Evolutionary conservation across 2,888 invertebrate genomes (phyloP), one percentile per base, ranked within the genome.

Genomic region (Koerneria pararmatus): DNA sequence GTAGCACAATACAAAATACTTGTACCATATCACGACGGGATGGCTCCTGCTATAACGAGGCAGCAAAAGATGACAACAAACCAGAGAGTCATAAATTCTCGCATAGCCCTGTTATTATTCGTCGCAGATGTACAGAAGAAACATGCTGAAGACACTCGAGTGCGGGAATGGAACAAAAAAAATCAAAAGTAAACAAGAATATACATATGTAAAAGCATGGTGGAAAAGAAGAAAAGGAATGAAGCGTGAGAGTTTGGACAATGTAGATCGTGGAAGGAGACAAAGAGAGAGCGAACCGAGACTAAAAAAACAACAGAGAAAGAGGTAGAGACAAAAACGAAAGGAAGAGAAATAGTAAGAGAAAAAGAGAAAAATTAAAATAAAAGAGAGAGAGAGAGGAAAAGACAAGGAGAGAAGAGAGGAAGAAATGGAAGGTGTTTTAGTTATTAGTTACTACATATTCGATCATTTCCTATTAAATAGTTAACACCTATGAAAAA

Each of bases 311-410:
- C 60, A 63, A 37, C 46, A 61, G 54, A 46, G 53, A 48, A 53
- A 62, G 65, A 67, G 64, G 68, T 64, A 66, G 70, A 68, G 64
- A 65, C 63, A 67, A 65, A 69, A 67, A 63, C 58, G 61, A 62
- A 60, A 63, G 65, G 32, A 62, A 65, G 32, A 24, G 65, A 61
- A 51, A 56, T 24, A 65, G 67, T 64, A 65, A 67, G 66, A 71
- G 67, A 66, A 68, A 69, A 66, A 65, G 67, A 69, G 67, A 59
- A 63, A 66, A 32, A 57, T 66, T 49, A 51, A 61, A 41, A 57
- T 22, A n/a, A 54, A 58, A 58, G 34, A 46, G 34, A 34, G 37
- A 41, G 19, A 32, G 54, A 59, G 35, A 56, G 35, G n/a, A 29
- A 63, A 65, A 31, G 24, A 49, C 19, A 34, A 37, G 48, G 54